Conservation (phyloP, 2,888 invertebrate species). For the Lasioglossum pauxillum region DNA sequence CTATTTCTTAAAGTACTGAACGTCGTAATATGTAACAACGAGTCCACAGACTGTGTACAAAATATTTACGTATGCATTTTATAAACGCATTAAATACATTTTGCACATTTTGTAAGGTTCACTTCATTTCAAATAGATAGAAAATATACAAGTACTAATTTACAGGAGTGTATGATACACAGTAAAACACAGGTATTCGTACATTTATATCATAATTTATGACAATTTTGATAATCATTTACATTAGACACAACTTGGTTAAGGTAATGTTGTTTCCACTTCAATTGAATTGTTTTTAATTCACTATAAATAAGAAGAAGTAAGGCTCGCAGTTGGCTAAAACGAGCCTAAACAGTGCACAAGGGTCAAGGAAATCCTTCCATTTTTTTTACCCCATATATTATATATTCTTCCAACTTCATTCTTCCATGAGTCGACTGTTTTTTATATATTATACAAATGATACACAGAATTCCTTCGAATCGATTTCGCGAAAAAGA, state of each 20-base stretch:
- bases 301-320: background rate
- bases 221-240: background rate
- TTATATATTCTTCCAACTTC: constrained; percentile 22
- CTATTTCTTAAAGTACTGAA: background rate
- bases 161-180: no score
- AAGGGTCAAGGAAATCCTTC: constrained; percentile 1
- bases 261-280: no score
- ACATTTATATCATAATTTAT: background rate
- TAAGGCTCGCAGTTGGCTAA: background rate
- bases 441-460: constrained; percentile 12
- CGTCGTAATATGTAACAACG: background rate
- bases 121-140: background rate
- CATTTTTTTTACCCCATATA: background rate
- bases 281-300: background rate
- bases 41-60: background rate
- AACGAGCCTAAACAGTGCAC: background rate
- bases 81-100: background rate
- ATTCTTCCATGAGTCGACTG: constrained; percentile 29
- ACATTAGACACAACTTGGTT: background rate
- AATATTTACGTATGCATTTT: no score
- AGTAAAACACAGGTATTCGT: no score
- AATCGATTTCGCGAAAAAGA: background rate
- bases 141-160: background rate
- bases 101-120: background rate
- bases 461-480: background rate